Percentiles rank a stretch among this genome's conserved stretches.
These are phyloP conservation scores for Drosophila murphyi DNA, from an alignment of 1,140 invertebrate species.

Conservation along the genomic window DNA sequence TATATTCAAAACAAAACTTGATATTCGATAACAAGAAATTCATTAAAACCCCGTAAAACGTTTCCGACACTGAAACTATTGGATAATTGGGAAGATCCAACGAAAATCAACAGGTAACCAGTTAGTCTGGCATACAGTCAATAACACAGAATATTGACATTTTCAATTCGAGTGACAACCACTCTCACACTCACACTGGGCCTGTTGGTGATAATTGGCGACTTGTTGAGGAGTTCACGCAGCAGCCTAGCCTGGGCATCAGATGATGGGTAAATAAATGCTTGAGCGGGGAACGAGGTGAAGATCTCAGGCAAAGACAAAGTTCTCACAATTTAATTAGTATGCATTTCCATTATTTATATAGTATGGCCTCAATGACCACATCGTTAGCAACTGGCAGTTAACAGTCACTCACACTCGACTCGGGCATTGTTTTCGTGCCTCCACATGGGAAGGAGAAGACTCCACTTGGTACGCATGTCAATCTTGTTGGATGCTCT, in stretches of 20 bases:
- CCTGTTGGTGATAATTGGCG: conserved; percentile 53
- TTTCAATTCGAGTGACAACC: conserved; percentile 58
- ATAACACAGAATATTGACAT: conserved; percentile 56
- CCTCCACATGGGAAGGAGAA: conserved; percentile 1
- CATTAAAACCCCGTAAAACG: conserved; percentile 30
- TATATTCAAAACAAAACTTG: neutral
- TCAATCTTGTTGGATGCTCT: conserved; percentile 48
- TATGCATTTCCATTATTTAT: conserved; percentile 76
- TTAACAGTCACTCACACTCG: conserved; percentile 26
- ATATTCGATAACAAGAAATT: conserved; percentile 9
- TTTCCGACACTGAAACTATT: conserved; percentile 9
- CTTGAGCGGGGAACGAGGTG: conserved; percentile 11
- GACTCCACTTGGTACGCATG: conserved; percentile 36
- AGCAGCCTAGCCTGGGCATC: neutral
- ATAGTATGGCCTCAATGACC: conserved; percentile 57
- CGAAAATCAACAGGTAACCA: neutral
- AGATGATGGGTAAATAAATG: conserved; percentile 49
- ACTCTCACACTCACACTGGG: conserved; percentile 30
- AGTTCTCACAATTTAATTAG: conserved; percentile 73
- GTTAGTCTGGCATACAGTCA: conserved; percentile 18
- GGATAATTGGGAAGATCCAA: conserved; percentile 7
- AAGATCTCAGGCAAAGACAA: conserved; percentile 17
- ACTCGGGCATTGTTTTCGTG: conserved; percentile 46
- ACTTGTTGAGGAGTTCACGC: conserved; percentile 35
- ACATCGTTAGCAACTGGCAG: conserved; percentile 37